These are phyloP conservation scores for Poeciliopsis presidionis DNA, from an alignment of 2,797 vertebrate genomes.

Conservation along the genomic window DNA sequence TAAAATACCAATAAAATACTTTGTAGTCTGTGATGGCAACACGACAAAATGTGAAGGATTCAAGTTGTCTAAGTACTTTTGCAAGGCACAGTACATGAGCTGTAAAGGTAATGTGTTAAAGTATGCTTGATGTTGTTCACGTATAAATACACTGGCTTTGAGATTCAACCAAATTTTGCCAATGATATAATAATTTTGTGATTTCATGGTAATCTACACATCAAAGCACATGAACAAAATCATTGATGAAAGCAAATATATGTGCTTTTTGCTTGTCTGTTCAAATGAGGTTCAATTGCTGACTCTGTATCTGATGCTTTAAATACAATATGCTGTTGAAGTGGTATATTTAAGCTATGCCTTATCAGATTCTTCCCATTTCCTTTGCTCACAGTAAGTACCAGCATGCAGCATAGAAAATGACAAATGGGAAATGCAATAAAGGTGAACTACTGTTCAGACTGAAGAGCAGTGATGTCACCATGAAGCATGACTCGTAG, in stretches of 20 bases:
- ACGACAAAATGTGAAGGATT: background rate
- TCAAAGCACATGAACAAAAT: constrained; percentile 3
- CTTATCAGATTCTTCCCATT: constrained; percentile 15
- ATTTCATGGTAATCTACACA: background rate
- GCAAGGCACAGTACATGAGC: background rate
- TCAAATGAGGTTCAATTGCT: constrained; percentile 25
- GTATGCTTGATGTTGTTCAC: constrained; percentile 12
- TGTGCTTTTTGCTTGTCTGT: constrained; percentile 29
- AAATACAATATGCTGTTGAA: constrained; percentile 18
- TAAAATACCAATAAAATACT: background rate
- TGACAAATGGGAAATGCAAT: background rate
- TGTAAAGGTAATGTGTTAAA: constrained; percentile 16
- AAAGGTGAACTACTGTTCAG: constrained; percentile 7
- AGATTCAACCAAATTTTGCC: background rate
- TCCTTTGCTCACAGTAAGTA: constrained; percentile 21
- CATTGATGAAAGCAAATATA: background rate
- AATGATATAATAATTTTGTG: background rate
- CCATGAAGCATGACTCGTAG: background rate
- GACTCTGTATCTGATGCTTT: constrained; percentile 37
- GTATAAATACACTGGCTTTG: background rate
- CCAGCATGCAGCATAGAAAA: background rate
- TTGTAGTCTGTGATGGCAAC: background rate
- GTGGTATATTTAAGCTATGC: constrained; percentile 24
- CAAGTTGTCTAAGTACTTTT: background rate
- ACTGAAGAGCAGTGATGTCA: background rate